Percentiles rank a stretch among this genome's conserved stretches.
phyloP scores from a whole-genome alignment of 2,113 vertebrate genomes.

The Heteronetta atricapilla region DNA sequence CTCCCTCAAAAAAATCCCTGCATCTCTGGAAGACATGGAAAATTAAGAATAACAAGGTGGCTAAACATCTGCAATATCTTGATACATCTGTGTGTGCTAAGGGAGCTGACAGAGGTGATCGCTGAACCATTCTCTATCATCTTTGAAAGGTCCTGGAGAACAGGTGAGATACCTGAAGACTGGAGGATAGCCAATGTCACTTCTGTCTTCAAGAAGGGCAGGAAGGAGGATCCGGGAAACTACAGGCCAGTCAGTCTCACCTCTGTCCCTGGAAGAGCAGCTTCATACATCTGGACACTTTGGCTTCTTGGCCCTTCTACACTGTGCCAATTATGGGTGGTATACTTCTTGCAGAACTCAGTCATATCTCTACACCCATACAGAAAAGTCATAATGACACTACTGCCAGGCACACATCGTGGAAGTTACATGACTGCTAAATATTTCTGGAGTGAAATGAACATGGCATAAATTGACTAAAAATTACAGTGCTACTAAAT shows the following conservation, averaged over 20 bases:
- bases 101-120: no score
- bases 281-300: background rate
- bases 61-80: background rate
- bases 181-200: no score
- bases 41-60: background rate
- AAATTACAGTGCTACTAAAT: background rate
- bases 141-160: no score
- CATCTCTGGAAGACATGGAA: background rate
- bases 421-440: background rate
- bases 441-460: background rate
- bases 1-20: background rate
- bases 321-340: background rate
- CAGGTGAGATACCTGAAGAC: no score
- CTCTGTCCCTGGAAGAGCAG: no score
- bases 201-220: no score
- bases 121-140: no score
- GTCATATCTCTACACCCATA: background rate
- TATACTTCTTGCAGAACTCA: background rate
- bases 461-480: background rate
- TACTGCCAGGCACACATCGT: background rate
- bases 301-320: background rate
- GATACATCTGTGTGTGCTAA: no score
- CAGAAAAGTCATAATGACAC: background rate
- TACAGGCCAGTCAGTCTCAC: no score
- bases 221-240: no score